Conservation (phyloP, 2,113 vertebrate species). For the Mormoops blainvillei region DNA sequence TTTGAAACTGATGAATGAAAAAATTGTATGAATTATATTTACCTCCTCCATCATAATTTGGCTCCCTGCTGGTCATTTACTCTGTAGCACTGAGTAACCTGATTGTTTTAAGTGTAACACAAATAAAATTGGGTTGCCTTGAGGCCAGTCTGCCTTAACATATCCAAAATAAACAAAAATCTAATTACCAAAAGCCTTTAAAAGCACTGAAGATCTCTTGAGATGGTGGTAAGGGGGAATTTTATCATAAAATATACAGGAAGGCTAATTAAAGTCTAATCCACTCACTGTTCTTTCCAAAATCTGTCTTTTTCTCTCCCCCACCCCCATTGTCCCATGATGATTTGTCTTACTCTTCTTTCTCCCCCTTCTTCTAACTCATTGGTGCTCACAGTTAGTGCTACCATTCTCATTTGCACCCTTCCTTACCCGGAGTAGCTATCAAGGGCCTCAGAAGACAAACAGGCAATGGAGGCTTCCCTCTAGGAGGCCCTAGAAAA, state of each 20-base stretch:
- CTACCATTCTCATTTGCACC: neutral
- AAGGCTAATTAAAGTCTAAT: slow-evolving; percentile 48
- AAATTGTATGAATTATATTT: neutral
- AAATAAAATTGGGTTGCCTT: slow-evolving; percentile 46
- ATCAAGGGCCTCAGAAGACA: neutral
- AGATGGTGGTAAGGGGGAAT: neutral
- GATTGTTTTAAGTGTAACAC: slow-evolving; percentile 43
- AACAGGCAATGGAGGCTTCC: neutral
- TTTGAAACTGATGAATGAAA: slow-evolving; percentile 13
- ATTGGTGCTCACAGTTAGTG: neutral
- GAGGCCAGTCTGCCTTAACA: neutral
- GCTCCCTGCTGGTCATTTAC: neutral
- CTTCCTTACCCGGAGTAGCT: neutral
- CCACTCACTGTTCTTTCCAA: neutral
- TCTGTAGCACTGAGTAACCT: neutral
- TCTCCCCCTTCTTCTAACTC: neutral
- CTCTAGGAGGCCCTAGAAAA: neutral
- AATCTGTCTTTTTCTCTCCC: neutral
- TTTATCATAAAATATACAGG: slow-evolving; percentile 16
- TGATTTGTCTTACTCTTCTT: neutral
- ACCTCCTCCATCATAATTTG: slow-evolving; percentile 17
- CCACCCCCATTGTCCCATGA: neutral
- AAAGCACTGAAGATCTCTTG: slow-evolving; percentile 11
- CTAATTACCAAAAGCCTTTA: slow-evolving; percentile 38
- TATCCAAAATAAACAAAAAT: slow-evolving; percentile 49